These are phyloP conservation scores for Calidris pugnax DNA, from an alignment of 2,113 vertebrate species.

Conservation along the genomic window DNA sequence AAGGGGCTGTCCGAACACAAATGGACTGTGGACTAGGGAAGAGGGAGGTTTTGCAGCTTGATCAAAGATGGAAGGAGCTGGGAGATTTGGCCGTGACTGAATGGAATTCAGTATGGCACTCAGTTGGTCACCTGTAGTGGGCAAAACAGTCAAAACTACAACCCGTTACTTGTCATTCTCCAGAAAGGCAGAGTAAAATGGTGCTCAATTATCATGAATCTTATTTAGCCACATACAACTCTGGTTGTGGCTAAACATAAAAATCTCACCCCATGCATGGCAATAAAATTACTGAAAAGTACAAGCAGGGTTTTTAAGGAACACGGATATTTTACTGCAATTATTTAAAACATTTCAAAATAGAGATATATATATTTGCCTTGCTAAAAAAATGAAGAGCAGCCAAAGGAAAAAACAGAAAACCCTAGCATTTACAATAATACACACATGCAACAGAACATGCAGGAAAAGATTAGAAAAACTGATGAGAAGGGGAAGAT, in stretches of 20 bases:
- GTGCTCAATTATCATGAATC: constrained; percentile 42
- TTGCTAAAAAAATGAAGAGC: constrained; percentile 48
- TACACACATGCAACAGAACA: constrained; percentile 52
- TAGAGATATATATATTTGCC: not conserved
- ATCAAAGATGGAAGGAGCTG: constrained; percentile 98
- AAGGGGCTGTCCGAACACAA: constrained; percentile 99
- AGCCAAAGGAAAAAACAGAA: constrained; percentile 16
- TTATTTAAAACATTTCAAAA: not conserved
- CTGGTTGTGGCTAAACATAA: constrained; percentile 1
- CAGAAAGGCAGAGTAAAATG: constrained; percentile 66
- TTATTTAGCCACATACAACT: not conserved
- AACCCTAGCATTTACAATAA: constrained; percentile 17
- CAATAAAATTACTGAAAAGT: not conserved
- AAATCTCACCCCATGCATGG: constrained; percentile 9
- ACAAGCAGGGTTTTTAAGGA: not conserved
- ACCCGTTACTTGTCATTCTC: constrained; percentile 84
- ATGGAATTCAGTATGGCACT: constrained; percentile 99
- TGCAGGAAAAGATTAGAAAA: constrained; percentile 43
- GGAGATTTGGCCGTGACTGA: constrained; percentile 99
- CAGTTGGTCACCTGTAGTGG: constrained; percentile 98
- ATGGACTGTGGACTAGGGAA: constrained; percentile 99
- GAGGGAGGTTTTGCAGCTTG: constrained; percentile 98
- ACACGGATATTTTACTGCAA: not conserved
- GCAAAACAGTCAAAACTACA: constrained; percentile 98
- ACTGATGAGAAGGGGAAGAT: constrained; percentile 32